These are phyloP conservation scores for Siniperca knerii DNA, from an alignment of 2,113 vertebrate genomes.

Conservation along the genomic window DNA sequence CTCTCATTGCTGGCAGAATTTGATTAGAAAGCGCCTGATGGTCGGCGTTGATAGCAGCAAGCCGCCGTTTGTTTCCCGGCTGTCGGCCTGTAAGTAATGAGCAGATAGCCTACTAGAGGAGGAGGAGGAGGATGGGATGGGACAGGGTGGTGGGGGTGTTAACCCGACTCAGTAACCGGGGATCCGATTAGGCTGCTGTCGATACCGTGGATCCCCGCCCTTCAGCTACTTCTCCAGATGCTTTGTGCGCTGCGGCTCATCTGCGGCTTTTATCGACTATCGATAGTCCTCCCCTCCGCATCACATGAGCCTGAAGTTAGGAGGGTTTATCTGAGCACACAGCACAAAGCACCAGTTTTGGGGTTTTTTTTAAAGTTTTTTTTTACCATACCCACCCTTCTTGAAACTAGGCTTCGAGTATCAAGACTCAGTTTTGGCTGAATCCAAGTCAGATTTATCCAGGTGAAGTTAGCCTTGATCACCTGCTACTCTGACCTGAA, in stretches of 20 bases:
- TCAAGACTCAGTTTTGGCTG: background rate
- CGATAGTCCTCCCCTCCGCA: background rate
- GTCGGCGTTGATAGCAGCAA: constrained; percentile 41
- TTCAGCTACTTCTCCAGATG: constrained; percentile 16
- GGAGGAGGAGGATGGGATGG: background rate
- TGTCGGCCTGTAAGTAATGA: constrained; percentile 62
- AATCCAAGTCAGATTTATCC: background rate
- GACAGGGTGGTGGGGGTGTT: constrained; percentile 19
- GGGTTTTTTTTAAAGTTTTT: no score
- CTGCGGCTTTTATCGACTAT: constrained; percentile 24
- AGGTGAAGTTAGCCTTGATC: background rate
- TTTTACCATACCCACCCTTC: background rate
- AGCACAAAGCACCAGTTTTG: background rate
- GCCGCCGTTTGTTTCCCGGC: constrained; percentile 57
- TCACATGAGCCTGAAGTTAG: background rate
- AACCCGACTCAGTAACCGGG: constrained; percentile 55
- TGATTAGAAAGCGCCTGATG: constrained; percentile 44
- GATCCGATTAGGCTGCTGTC: constrained; percentile 50
- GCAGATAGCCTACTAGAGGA: constrained; percentile 18
- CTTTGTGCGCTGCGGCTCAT: constrained; percentile 41
- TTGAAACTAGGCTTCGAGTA: background rate
- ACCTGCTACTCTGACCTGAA: background rate
- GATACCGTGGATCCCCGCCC: constrained; percentile 35
- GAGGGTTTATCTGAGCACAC: background rate
- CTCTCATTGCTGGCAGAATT: constrained; percentile 36